phyloP scores from a whole-genome alignment of 2,113 vertebrate species.

The Melospiza melodia region DNA sequence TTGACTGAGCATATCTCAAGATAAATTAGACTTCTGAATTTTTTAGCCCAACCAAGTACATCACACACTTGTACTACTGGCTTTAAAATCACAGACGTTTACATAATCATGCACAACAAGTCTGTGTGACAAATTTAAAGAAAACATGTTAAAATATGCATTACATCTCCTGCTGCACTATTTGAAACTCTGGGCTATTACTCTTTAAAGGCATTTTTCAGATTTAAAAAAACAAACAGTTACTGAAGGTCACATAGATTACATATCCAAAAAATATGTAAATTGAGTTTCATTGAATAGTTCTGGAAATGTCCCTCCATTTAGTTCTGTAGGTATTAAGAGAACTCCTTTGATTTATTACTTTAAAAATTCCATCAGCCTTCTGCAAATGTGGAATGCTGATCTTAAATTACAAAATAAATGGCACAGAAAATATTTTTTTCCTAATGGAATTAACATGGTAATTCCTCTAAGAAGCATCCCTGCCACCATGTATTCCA shows the following conservation, averaged over 20 bases:
- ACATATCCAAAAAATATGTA: neutral
- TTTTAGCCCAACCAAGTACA: neutral
- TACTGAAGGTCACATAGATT: slow-evolving; percentile 5
- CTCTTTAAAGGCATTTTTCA: slow-evolving; percentile 27
- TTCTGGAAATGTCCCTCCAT: neutral
- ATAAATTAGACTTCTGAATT: slow-evolving; percentile 48
- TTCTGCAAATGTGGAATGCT: neutral
- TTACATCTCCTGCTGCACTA: slow-evolving; percentile 9
- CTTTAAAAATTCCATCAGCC: neutral
- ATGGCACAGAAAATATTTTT: neutral
- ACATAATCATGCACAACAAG: neutral
- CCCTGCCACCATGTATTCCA: neutral
- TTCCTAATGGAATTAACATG: neutral
- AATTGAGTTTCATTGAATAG: neutral
- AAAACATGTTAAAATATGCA: slow-evolving; percentile 58
- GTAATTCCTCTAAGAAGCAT: neutral
- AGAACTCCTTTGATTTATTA: neutral
- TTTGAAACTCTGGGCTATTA: slow-evolving; percentile 46
- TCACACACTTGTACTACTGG: neutral
- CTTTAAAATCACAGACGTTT: slow-evolving; percentile 1
- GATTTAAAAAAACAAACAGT: slow-evolving; percentile 50
- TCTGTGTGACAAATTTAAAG: slow-evolving; percentile 39
- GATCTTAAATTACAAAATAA: neutral
- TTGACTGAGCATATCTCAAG: slow-evolving; percentile 41
- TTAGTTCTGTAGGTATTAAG: neutral